These are phyloP conservation scores for Gadus chalcogrammus DNA, from an alignment of 2,113 vertebrate genomes.

Conservation along the genomic window DNA sequence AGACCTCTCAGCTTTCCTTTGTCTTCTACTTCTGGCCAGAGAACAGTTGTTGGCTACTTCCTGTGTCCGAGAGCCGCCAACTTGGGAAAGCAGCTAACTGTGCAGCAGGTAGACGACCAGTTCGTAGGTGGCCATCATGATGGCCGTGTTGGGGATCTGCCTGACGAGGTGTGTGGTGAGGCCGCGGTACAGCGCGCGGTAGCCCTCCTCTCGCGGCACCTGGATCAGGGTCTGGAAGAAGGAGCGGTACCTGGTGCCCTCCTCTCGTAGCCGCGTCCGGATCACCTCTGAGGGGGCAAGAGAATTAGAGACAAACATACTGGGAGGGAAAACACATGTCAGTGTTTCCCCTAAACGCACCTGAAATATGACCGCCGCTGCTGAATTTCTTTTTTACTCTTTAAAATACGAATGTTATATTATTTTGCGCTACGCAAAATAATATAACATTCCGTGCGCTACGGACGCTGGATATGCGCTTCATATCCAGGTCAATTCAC, in stretches of 20 bases:
- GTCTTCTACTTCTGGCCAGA: conserved; percentile 24
- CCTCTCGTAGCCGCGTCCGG: conserved; percentile 96
- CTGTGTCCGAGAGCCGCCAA: conserved; percentile 64
- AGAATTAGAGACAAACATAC: no score
- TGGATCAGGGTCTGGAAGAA: conserved; percentile 92
- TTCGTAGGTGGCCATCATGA: conserved; percentile 99
- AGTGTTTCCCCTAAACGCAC: no score
- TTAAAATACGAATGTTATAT: no score
- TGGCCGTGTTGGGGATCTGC: conserved; percentile 98
- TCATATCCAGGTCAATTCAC: no score
- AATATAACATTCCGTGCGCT: no score
- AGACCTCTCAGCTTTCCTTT: no score
- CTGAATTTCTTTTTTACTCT: no score
- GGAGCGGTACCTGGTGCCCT: conserved; percentile 94
- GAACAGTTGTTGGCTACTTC: conserved; percentile 41
- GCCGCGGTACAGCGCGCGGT: conserved; percentile 90
- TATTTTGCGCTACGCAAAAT: no score
- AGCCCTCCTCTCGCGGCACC: conserved; percentile 91
- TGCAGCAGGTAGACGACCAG: conserved; percentile 93
- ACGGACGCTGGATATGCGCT: no score
- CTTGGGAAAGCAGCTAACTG: conserved; percentile 73
- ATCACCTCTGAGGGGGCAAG: conserved; percentile 83
- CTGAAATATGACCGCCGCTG: no score
- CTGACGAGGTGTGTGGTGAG: conserved; percentile 93
- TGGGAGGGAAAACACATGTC: no score